These are phyloP conservation scores for Nothura maculosa DNA, from an alignment of 2,797 vertebrate species.

Conservation along the genomic window DNA sequence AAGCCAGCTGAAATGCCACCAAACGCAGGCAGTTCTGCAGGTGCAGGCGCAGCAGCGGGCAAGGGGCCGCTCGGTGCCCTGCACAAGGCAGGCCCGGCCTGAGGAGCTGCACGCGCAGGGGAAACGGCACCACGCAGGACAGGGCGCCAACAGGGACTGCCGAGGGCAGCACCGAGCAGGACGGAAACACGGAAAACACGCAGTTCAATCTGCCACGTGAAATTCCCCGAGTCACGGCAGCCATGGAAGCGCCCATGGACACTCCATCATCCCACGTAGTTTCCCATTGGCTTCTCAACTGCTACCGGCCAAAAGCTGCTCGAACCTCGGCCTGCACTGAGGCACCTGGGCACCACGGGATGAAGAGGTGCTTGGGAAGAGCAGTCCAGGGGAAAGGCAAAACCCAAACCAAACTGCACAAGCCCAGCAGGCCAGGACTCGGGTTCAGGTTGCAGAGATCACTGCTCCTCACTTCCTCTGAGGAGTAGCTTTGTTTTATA, in stretches of 20 bases:
- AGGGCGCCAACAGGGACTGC: not conserved
- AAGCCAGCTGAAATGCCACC: not conserved
- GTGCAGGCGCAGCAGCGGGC: not conserved
- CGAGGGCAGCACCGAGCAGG: not conserved
- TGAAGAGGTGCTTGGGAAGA: not conserved
- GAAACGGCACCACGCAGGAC: fast-evolving
- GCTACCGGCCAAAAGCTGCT: not conserved
- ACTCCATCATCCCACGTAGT: not conserved
- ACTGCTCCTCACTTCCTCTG: not conserved
- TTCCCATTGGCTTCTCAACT: not conserved
- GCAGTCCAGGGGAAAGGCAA: no score
- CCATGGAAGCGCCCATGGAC: no score
- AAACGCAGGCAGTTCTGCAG: not conserved
- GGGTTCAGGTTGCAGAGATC: no score
- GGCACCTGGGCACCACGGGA: not conserved
- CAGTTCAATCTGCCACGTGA: not conserved
- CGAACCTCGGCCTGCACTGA: not conserved
- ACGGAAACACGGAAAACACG: no score
- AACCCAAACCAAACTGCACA: no score
- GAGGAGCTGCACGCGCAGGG: not conserved
- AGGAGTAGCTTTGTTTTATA: not conserved
- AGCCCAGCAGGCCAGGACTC: no score
- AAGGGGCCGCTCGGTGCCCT: fast-evolving
- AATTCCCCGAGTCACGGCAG: no score
- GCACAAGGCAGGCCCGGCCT: fast-evolving